A percentile compares a stretch with the other conserved stretches of the same genome.
phyloP scores from a whole-genome alignment of 2,113 vertebrate genomes.

The Urocitellus parryii region DNA sequence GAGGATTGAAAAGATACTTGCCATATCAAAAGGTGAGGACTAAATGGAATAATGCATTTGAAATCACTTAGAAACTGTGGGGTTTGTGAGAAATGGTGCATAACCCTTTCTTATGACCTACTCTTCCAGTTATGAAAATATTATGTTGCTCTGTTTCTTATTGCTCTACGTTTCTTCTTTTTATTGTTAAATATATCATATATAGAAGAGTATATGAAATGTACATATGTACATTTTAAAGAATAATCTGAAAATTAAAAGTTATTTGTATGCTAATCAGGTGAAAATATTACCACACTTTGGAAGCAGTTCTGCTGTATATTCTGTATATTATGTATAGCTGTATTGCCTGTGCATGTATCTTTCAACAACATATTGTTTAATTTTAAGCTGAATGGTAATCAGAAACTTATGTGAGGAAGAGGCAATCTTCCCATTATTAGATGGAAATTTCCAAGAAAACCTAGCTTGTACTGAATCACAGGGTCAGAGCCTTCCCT shows the following conservation, averaged over 20 bases:
- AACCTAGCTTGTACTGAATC: background rate
- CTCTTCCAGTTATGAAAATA: constrained; percentile 21
- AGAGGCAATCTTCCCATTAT: background rate
- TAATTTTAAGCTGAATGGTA: background rate
- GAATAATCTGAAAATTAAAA: constrained; percentile 50
- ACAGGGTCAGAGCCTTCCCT: background rate
- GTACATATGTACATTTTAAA: constrained; percentile 29
- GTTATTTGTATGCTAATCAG: background rate
- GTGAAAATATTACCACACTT: constrained; percentile 29
- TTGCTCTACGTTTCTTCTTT: constrained; percentile 9
- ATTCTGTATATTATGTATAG: background rate
- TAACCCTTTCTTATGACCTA: background rate
- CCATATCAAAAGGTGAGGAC: background rate
- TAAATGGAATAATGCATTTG: background rate
- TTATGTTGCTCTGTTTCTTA: constrained; percentile 2
- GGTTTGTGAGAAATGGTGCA: background rate
- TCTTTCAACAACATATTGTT: background rate
- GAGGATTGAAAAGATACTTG: background rate
- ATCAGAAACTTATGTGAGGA: background rate
- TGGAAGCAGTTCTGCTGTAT: background rate
- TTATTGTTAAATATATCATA: constrained; percentile 1
- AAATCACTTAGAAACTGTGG: constrained; percentile 19
- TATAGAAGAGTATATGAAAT: background rate
- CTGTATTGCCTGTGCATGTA: background rate
- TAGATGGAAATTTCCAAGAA: background rate